These are phyloP conservation scores for Nothura maculosa DNA, from an alignment of 2,797 vertebrate species.

Conservation along the genomic window DNA sequence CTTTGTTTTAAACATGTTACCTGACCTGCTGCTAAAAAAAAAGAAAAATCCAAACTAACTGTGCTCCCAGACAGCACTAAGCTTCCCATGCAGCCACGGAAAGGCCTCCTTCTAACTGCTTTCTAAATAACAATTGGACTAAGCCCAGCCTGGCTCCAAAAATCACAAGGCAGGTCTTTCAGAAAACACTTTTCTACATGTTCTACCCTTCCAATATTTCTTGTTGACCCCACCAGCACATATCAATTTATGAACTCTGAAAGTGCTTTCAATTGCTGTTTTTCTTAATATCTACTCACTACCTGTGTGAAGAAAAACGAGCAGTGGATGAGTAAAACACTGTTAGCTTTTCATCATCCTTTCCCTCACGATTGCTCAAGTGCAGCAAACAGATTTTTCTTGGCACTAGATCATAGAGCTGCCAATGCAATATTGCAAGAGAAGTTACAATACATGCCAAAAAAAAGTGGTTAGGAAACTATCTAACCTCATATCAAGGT, in stretches of 20 bases:
- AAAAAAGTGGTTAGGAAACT: constrained; percentile 26
- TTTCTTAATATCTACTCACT: constrained; percentile 26
- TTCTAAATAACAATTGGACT: constrained; percentile 30
- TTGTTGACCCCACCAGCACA: constrained; percentile 35
- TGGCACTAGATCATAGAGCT: constrained; percentile 25
- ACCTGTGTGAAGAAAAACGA: neutral
- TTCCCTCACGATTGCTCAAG: constrained; percentile 54
- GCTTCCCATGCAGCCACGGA: constrained; percentile 24
- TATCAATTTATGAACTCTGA: constrained; percentile 28
- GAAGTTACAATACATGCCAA: constrained; percentile 2
- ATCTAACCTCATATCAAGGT: neutral
- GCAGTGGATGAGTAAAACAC: constrained; percentile 59
- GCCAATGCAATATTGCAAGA: constrained; percentile 22
- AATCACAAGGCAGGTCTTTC: accelerated
- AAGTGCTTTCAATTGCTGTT: constrained; percentile 36
- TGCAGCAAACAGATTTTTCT: constrained; percentile 35
- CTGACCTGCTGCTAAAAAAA: neutral
- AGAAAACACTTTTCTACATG: neutral
- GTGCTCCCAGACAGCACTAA: neutral
- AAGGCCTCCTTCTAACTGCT: constrained; percentile 35
- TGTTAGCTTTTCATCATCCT: constrained; percentile 65
- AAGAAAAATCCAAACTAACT: neutral
- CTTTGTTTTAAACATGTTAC: neutral
- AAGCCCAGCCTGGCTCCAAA: neutral
- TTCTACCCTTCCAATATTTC: constrained; percentile 23